Percentiles rank a stretch among this genome's conserved stretches.
These are phyloP conservation scores for Eublepharis macularius DNA, from an alignment of 2,113 vertebrate genomes.

Conservation along the genomic window DNA sequence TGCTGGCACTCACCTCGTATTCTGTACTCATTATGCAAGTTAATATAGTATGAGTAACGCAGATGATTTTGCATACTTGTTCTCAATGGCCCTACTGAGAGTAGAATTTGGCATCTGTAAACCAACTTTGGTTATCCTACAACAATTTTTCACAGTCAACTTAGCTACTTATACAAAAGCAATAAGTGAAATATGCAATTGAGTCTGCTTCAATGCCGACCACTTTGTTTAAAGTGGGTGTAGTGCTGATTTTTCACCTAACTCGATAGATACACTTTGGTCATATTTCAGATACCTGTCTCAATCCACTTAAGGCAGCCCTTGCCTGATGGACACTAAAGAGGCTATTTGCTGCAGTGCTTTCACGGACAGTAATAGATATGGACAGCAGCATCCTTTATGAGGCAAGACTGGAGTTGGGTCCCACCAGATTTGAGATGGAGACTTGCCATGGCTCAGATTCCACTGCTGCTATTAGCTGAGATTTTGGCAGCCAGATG, in stretches of 20 bases:
- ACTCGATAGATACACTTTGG: neutral
- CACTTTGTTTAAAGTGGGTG: constrained; percentile 20
- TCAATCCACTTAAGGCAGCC: constrained; percentile 1
- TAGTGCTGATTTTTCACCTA: neutral
- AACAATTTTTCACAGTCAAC: neutral
- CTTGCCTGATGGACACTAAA: constrained; percentile 37
- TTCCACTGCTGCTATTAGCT: constrained; percentile 42
- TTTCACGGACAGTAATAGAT: constrained; percentile 35
- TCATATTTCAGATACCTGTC: constrained; percentile 25
- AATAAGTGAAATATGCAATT: neutral
- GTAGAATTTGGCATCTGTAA: neutral
- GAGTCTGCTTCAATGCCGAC: neutral
- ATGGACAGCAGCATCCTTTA: constrained; percentile 18
- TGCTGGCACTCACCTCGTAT: neutral
- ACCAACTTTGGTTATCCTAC: neutral
- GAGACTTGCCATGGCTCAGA: constrained; percentile 33
- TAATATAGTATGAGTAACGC: neutral
- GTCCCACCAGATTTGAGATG: constrained; percentile 45
- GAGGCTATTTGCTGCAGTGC: constrained; percentile 4
- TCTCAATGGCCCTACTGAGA: neutral
- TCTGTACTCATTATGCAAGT: neutral
- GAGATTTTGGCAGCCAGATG: constrained; percentile 46
- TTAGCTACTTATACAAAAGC: neutral
- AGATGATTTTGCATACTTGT: neutral
- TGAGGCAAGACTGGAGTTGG: constrained; percentile 41